Base-by-base conservation (phyloP, 1,140 invertebrate species). In the Magallana angulata region DNA sequence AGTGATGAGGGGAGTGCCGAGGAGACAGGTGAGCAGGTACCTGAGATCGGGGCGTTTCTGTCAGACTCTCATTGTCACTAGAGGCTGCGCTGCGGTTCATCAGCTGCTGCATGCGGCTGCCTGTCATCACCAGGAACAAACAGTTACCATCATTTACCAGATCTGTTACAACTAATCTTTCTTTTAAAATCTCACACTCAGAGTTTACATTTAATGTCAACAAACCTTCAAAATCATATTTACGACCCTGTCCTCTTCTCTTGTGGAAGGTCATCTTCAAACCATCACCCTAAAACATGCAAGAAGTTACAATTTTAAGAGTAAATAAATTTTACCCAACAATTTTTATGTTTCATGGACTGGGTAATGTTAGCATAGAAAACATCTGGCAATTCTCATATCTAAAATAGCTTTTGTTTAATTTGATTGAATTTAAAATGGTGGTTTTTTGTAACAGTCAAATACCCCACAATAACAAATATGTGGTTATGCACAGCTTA, bases 201-300 rank as follows among this genome's bases (percentile, higher is more conserved):
- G 36, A 48, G 5, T 48, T 48, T 48, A 5, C 36, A 48, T 48
- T 48, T 48, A 4, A 16, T 30, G 57, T 30, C 57, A 16, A 59
- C n/a, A 86, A 30, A 84, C 30, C 60, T 84, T 84, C 58, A 56
- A 48, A 84, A 94, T 98, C 98, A 89, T 98, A 98, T 48, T 97
- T 91, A 90, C 93, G 82, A 90, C 89, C 92, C 89, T 90, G 93
- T 87, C 90, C 82, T 81, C 91, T 89, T 88, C 89, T 89, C 86
- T 94, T 94, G 24, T 93, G 93, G 90, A 94, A 93, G 89, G 92
- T 94, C 92, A 95, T 92, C 87, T 94, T 94, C 81, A 95, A 87
- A 36, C 93, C 92, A 82, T 95, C 94, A 86, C 91, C 91, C 93
- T 94, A 87, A 60, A 90, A 86, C 2, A 48, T 48, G 36, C 36